Percentiles rank a stretch among this genome's conserved stretches.
These are phyloP conservation scores for Denticeps clupeoides DNA, from an alignment of 2,797 vertebrate species.

Conservation along the genomic window DNA sequence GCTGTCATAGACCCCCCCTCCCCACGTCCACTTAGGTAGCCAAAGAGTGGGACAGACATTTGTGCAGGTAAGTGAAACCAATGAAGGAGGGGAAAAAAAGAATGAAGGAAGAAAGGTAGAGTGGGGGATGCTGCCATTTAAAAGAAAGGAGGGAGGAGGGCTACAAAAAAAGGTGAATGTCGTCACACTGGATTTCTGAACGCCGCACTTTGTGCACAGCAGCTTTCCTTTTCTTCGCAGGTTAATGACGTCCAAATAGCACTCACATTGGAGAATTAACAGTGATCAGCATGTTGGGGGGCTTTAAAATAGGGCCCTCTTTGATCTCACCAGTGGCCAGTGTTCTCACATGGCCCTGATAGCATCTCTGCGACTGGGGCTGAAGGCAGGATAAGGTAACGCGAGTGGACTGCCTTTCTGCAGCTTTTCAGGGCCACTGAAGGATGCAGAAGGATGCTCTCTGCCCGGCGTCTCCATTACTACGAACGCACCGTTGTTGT, in stretches of 20 bases:
- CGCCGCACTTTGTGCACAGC: conserved; percentile 18
- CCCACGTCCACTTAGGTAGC: conserved; percentile 21
- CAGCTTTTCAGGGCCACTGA: conserved; percentile 43
- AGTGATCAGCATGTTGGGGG: conserved; percentile 40
- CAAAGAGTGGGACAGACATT: conserved; percentile 22
- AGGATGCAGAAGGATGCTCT: no score
- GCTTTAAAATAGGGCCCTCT: conserved; percentile 36
- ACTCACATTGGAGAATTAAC: conserved; percentile 32
- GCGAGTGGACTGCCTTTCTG: conserved; percentile 38
- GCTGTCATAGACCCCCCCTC: conserved; percentile 41
- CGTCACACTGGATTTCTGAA: conserved; percentile 16
- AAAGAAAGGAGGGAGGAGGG: not conserved
- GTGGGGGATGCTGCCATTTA: conserved; percentile 32
- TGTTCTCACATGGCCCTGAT: conserved; percentile 45
- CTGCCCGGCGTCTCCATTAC: conserved; percentile 50
- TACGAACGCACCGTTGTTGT: no score
- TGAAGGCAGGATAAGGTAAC: conserved; percentile 52
- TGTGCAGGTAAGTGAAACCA: conserved; percentile 47
- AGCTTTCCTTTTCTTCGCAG: conserved; percentile 17
- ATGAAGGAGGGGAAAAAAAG: conserved; percentile 36
- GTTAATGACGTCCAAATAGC: conserved; percentile 39
- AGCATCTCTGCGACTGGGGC: conserved; percentile 38
- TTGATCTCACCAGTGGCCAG: conserved; percentile 45
- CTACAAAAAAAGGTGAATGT: conserved; percentile 3
- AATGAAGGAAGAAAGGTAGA: no score